Evolutionary conservation across 2,888 invertebrate species (phyloP).

Genomic region (Selenia dentaria): DNA sequence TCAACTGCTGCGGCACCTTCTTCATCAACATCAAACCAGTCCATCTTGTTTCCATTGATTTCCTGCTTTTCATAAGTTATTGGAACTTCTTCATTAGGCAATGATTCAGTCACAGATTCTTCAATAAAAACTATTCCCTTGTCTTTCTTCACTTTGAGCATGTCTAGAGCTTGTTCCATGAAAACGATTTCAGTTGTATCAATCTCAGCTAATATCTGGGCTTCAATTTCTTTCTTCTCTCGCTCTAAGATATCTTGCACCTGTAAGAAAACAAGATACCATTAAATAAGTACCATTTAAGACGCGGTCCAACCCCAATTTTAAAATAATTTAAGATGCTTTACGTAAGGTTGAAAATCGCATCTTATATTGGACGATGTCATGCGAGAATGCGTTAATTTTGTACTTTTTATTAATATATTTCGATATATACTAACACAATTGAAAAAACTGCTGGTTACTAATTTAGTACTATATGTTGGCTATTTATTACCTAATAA

Average conservation of each 20-base stretch:
- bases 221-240: conserved; percentile 88
- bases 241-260: conserved; percentile 88
- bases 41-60: conserved; percentile 59
- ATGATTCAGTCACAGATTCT: conserved; percentile 38
- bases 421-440: too few species aligned
- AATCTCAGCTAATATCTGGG: conserved; percentile 87
- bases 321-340: too few species aligned
- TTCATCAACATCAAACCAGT: conserved; percentile 73
- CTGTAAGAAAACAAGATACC: conserved; percentile 57
- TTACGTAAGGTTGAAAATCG: too few species aligned
- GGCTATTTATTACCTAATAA: too few species aligned
- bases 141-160: conserved; percentile 84
- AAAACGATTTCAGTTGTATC: conserved; percentile 93
- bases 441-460: too few species aligned
- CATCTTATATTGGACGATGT: too few species aligned
- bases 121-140: conserved; percentile 45
- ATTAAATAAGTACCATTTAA: too few species aligned
- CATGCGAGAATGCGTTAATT: too few species aligned
- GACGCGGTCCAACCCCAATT: too few species aligned
- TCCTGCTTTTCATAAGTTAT: conserved; percentile 62
- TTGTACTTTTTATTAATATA: too few species aligned
- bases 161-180: conserved; percentile 91
- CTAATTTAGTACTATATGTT: too few species aligned
- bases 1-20: conserved; percentile 67
- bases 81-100: conserved; percentile 46